Percentiles rank a stretch among this genome's conserved stretches.
Conservation (phyloP, 2,113 vertebrate species). For the Panurus biarmicus region DNA sequence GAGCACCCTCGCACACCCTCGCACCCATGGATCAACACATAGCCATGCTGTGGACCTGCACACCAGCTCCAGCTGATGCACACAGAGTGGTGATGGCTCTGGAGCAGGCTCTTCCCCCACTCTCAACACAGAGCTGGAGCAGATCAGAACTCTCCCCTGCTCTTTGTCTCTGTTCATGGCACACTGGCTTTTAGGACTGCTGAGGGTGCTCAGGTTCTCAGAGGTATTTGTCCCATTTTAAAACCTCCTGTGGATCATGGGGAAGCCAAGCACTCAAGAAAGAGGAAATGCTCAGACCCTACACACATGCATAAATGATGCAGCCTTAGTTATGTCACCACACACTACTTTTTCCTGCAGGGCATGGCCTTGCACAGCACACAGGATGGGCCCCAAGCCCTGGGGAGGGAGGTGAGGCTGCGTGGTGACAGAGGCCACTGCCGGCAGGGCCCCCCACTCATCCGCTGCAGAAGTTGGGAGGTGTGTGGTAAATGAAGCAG, state of each 20-base stretch:
- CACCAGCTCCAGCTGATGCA: background rate
- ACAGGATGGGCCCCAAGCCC: slow-evolving; percentile 38
- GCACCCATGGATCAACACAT: fast-evolving
- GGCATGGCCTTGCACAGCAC: fast-evolving
- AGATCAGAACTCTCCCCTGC: background rate
- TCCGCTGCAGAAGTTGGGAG: slow-evolving; percentile 46
- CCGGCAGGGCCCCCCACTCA: slow-evolving; percentile 7
- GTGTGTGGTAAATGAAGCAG: slow-evolving; percentile 55
- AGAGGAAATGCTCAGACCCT: background rate
- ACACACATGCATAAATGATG: background rate
- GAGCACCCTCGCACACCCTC: fast-evolving
- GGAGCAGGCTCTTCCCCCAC: background rate
- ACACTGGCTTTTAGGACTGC: background rate
- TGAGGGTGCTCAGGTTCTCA: background rate
- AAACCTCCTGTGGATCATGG: background rate
- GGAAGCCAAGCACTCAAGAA: background rate
- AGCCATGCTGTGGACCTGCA: background rate
- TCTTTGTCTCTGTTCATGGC: background rate
- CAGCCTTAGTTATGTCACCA: slow-evolving; percentile 3
- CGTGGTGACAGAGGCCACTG: background rate
- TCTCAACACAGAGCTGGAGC: background rate
- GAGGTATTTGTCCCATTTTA: background rate
- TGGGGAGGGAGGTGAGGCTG: background rate
- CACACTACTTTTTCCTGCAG: background rate
- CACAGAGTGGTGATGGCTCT: background rate